phyloP scores from a whole-genome alignment of 1,140 invertebrate species.

The Brachystomella parvula region DNA sequence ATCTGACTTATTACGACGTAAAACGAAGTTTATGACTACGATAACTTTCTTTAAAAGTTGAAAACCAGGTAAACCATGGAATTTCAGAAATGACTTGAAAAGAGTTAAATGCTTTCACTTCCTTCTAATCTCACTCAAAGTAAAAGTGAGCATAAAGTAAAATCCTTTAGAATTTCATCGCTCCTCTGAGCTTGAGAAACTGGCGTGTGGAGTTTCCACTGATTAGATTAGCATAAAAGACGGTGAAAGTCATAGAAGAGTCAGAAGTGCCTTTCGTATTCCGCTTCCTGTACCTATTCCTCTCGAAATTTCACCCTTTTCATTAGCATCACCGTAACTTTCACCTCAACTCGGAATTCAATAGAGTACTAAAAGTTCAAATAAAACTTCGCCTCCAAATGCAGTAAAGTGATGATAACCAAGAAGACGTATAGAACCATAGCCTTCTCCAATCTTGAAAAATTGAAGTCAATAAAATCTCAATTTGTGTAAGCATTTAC shows the following conservation, averaged over 20 bases:
- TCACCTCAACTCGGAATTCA: not conserved
- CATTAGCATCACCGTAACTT: not conserved
- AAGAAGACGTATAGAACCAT: not conserved
- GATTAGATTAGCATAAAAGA: not conserved
- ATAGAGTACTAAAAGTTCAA: not conserved
- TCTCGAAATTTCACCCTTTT: not conserved
- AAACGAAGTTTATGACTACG: too few relatives aligned
- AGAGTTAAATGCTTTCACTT: too few relatives aligned
- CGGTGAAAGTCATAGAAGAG: not conserved
- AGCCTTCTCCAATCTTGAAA: not conserved
- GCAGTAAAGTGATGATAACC: too few relatives aligned
- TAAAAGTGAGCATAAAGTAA: not conserved
- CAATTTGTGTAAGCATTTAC: slow-evolving; percentile 20
- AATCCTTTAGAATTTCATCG: not conserved
- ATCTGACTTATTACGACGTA: too few relatives aligned
- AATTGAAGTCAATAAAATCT: slow-evolving; percentile 11
- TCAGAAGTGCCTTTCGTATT: not conserved
- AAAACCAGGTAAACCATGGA: too few relatives aligned
- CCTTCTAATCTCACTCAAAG: too few relatives aligned
- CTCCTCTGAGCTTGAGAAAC: not conserved
- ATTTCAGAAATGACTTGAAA: too few relatives aligned
- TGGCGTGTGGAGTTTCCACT: not conserved
- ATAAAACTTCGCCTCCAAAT: too few relatives aligned
- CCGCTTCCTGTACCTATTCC: not conserved
- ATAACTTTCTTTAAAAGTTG: too few relatives aligned